phyloP scores from a whole-genome alignment of 2,113 vertebrate species.

The Poecilia latipinna region DNA sequence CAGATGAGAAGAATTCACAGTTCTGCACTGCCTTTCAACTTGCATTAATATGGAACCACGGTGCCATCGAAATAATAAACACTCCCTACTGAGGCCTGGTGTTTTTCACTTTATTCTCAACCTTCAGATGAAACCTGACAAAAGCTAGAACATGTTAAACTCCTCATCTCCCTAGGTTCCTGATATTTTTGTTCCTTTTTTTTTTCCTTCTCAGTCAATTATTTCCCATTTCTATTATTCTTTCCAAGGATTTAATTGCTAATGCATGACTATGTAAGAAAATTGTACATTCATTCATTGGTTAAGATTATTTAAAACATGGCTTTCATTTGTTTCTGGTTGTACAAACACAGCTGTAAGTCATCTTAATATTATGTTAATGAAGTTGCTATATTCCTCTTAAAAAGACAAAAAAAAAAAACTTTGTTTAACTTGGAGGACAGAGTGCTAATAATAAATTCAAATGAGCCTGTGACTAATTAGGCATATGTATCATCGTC shows the following conservation, averaged over 20 bases:
- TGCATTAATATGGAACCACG: conserved; percentile 46
- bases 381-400: not conserved
- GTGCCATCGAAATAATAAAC: conserved; percentile 59
- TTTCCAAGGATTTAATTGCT: conserved; percentile 6
- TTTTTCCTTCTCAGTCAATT: not conserved
- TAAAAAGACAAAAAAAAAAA: conserved; percentile 1
- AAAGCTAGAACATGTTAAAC: conserved; percentile 39
- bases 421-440: not conserved
- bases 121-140: conserved; percentile 45
- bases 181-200: not conserved
- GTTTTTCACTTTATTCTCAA: conserved; percentile 54
- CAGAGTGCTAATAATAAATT: conserved; percentile 8
- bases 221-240: not conserved
- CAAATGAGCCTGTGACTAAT: conserved; percentile 22
- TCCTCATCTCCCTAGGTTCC: conserved; percentile 23
- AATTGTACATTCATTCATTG: not conserved
- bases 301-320: not conserved
- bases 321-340: not conserved
- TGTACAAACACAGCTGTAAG: not conserved
- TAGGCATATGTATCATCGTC: not conserved
- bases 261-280: not conserved
- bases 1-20: conserved; percentile 50
- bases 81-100: conserved; percentile 47
- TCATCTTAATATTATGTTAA: not conserved
- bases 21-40: conserved; percentile 55